Evolutionary conservation across 2,797 vertebrate species (phyloP).

Genomic region (Garrulus glandarius): DNA sequence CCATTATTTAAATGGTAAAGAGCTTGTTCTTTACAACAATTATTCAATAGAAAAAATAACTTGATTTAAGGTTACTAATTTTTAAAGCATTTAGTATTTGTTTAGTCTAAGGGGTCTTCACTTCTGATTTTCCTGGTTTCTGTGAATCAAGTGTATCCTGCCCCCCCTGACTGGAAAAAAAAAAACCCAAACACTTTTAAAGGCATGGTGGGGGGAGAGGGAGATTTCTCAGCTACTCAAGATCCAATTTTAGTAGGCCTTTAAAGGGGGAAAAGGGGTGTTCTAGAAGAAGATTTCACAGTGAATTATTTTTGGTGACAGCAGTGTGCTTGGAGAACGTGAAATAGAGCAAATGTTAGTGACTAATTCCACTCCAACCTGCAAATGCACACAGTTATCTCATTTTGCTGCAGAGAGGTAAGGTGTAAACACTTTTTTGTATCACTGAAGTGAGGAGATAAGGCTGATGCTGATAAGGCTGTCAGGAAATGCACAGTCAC

Average conservation of each 20-base stretch:
- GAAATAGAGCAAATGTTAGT: background rate
- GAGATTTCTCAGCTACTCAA: background rate
- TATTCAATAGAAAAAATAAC: background rate
- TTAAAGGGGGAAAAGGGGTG: background rate
- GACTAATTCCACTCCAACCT: background rate
- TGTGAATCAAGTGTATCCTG: background rate
- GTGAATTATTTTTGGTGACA: background rate
- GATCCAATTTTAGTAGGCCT: background rate
- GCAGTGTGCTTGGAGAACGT: background rate
- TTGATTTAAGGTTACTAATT: background rate
- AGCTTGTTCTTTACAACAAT: background rate
- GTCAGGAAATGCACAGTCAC: constrained; percentile 47
- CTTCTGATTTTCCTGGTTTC: background rate
- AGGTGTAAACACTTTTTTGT: background rate
- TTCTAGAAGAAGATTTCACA: background rate
- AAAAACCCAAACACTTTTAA: background rate
- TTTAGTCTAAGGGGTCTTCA: background rate
- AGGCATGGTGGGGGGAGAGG: background rate
- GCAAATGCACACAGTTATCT: background rate
- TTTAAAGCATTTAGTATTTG: background rate
- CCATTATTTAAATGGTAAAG: background rate
- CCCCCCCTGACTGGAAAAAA: background rate
- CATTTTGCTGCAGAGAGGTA: background rate
- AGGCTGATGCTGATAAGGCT: constrained; percentile 24
- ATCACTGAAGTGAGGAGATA: background rate